Base-by-base conservation (phyloP, 2,113 vertebrate species). In the Oenanthe melanoleuca region DNA sequence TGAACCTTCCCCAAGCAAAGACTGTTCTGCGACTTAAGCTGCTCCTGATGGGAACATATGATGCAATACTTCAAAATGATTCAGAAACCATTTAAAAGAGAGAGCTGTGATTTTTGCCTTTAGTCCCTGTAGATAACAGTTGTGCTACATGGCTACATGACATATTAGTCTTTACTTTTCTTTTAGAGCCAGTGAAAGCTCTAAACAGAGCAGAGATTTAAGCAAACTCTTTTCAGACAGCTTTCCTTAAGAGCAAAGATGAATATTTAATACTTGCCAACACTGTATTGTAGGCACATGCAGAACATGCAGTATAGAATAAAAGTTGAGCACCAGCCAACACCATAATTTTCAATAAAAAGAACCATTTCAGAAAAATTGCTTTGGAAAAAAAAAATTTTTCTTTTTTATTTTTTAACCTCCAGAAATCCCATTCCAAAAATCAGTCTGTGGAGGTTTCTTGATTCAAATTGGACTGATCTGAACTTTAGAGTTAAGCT, bases 1-100 rank as follows among this genome's bases (percentile, higher is more conserved):
- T 73, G 71, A 93, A 85, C 74, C 71, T 93, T 95, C 78, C 50
- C 47, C 57, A 94, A 94, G 81, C 74, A 83, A 93, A 95, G 84
- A 64, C 80, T 69, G 18, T 80, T 96, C 60, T 83, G 72, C 0
- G 31, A 79, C 67, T 93, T 92, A 44, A 5, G 25, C 50, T 89
- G 81, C 85, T 92, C 53, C 75, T 88, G 81, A 80, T 74, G 60
- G 74, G 74, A 96, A 80, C 74, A 83, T 80, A 71, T 60, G 71
- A 78, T 88, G 49, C 60, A 90, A 78, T 56, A 66, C 63, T 88
- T 93, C 67, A 88, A 83, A 89, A 82, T 49, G 4, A 88, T 82
- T 89, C 74, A 94, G 79, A 85, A 73, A 78, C 29, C 23, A 85
- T 89, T 88, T 93, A 49, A 55, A 93, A 94, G 34, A 79, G 11